A percentile compares a stretch with the other conserved stretches of the same genome.
phyloP scores from a whole-genome alignment of 2,888 invertebrate species.

The Eupithecia centaureata region DNA sequence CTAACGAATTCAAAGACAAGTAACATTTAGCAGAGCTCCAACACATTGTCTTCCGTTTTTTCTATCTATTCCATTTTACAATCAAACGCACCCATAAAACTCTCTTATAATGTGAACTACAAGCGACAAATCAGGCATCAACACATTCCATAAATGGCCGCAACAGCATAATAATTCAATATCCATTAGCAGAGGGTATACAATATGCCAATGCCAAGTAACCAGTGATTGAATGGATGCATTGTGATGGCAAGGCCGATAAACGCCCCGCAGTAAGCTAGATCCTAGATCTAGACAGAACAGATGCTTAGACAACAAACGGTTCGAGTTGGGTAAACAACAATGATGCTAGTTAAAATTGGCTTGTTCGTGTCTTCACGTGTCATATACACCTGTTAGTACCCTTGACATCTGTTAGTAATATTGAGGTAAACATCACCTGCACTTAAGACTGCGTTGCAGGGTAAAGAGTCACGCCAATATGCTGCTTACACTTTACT shows the following conservation, averaged over 20 bases:
- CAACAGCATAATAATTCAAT: conserved; percentile 18
- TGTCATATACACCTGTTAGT: too few species aligned
- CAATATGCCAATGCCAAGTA: conserved; percentile 19
- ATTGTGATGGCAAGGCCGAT: conserved; percentile 25
- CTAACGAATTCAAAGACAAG: background rate
- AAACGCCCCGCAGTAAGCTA: conserved; percentile 22
- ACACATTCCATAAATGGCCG: background rate
- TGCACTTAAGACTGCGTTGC: too few species aligned
- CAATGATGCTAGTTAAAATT: background rate
- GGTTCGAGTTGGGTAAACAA: background rate
- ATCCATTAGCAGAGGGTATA: conserved; percentile 17
- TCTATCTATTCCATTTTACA: background rate
- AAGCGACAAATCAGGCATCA: background rate
- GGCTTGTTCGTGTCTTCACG: background rate
- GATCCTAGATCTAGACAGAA: background rate
- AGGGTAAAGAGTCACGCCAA: too few species aligned
- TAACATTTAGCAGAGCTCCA: background rate
- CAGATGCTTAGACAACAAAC: background rate
- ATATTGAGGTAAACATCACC: too few species aligned
- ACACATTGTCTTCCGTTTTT: background rate
- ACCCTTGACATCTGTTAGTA: too few species aligned
- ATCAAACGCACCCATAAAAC: background rate
- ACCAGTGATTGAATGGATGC: conserved; percentile 26
- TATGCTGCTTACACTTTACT: too few species aligned
- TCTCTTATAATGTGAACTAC: background rate